Conservation (phyloP, 1,140 invertebrate species). For the Drosophila nikananu region DNA sequence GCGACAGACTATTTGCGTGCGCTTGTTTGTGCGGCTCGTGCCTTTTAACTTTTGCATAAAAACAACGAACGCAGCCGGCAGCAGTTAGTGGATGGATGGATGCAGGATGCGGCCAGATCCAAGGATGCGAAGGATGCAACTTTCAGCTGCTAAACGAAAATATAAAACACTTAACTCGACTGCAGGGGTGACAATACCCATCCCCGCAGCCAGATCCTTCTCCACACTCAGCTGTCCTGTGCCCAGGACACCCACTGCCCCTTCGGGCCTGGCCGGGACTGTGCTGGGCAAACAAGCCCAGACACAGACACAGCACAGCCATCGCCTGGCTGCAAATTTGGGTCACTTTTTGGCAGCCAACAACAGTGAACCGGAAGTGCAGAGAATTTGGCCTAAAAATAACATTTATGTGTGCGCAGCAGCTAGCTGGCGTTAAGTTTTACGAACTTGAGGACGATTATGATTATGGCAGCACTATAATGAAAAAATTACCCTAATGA, state of each 20-base stretch:
- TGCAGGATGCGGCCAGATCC: slow-evolving; percentile 29
- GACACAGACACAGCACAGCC: slow-evolving; percentile 24
- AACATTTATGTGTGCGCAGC: slow-evolving; percentile 42
- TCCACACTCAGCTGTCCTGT: slow-evolving; percentile 35
- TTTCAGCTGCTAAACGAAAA: slow-evolving; percentile 83
- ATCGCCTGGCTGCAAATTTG: slow-evolving; percentile 63
- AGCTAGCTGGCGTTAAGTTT: slow-evolving; percentile 36
- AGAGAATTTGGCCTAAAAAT: slow-evolving; percentile 48
- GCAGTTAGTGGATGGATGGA: slow-evolving; percentile 62
- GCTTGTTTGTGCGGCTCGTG: slow-evolving; percentile 49
- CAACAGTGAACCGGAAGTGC: slow-evolving; percentile 51
- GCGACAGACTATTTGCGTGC: slow-evolving; percentile 39
- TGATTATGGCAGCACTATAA: slow-evolving; percentile 37
- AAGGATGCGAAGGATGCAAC: slow-evolving; percentile 69
- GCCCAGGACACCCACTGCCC: slow-evolving; percentile 13
- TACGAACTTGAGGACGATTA: slow-evolving; percentile 43
- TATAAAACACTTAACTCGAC: slow-evolving; percentile 83
- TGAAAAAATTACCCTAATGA: slow-evolving; percentile 50
- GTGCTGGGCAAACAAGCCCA: slow-evolving; percentile 45
- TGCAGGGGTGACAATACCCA: slow-evolving; percentile 50
- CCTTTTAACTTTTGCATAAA: slow-evolving; percentile 80
- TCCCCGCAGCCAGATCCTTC: slow-evolving; percentile 27
- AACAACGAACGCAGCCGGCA: slow-evolving; percentile 66
- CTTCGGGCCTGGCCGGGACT: background rate
- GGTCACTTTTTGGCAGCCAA: slow-evolving; percentile 75